These are phyloP conservation scores for Aphelocoma coerulescens DNA, from an alignment of 2,113 vertebrate species.

Conservation along the genomic window DNA sequence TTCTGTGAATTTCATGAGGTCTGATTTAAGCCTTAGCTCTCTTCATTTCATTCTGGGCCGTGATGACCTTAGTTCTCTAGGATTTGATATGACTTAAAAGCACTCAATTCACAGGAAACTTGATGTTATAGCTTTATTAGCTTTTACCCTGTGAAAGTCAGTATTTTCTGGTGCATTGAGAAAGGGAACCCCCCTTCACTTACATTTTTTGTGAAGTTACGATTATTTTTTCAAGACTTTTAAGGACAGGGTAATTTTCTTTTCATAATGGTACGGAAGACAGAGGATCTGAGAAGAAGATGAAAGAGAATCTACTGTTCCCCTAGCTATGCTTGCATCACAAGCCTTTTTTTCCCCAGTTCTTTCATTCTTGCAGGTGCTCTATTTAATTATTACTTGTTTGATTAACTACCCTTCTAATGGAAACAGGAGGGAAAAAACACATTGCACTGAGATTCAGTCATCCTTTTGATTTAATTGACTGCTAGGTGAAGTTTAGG, in stretches of 20 bases:
- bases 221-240: not conserved
- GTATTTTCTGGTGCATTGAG: not conserved
- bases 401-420: not conserved
- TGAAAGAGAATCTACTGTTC: not conserved
- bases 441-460: not conserved
- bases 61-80: not conserved
- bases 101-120: not conserved
- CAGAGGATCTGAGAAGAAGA: not conserved
- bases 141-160: not conserved
- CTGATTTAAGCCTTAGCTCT: not conserved
- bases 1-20: not conserved
- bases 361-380: not conserved
- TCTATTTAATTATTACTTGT: not conserved
- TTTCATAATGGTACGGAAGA: not conserved
- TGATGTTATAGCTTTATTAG: not conserved
- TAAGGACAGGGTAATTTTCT: not conserved
- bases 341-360: not conserved
- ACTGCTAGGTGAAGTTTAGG: not conserved
- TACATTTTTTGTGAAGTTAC: not conserved
- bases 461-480: not conserved
- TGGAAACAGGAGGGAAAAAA: not conserved
- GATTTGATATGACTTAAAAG: not conserved
- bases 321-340: not conserved
- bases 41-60: not conserved
- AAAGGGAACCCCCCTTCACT: accelerated